Evolutionary conservation across 2,113 vertebrate species (phyloP), one percentile per base, ranked within the genome.

Genomic region (Orcinus orca): DNA sequence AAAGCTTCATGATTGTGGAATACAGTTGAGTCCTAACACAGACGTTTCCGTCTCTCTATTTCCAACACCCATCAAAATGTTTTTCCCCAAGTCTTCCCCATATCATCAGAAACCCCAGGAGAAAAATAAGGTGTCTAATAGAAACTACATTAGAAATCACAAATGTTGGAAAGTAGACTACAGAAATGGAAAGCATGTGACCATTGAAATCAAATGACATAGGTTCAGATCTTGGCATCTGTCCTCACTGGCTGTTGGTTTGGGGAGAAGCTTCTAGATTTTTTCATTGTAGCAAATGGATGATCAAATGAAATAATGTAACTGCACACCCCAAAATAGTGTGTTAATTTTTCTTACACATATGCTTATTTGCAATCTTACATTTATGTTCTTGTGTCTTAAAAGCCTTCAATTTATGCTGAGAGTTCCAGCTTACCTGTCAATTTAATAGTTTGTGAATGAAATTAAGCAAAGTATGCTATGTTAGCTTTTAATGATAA

Each of bases 301-400:
- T 67, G 17, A 8, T 84, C n/a, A 90, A 47, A 76, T 70, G 53
- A 90, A 96, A 44, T 70, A 95, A 87, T 23, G 29, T 86, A 95
- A 77, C 36, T 67, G 23, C 20, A 93, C 0, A 58, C 14, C 5
- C 12, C 41, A n/a, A 94, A 90, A 88, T 33, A 83, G 36, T 41
- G 20, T 44, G 12, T 68, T 41, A 63, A 21, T 70, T 93, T 82
- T 95, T 80, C 4, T 2, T 76, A n/a, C n/a, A 36, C 20, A 79
- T 84, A 74, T 33, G 4, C 26, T 65, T 81, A 87, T 62, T 82
- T 89, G 12, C 4, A n/a, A 58, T 93, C 4, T 81, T 92, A 17
- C 53, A 63, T 80, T 79, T 96, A 60, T 87, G 38, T 60, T 81
- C 38, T 83, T 88, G 8, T 60, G 21, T 88, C 41, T 93, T 93